Evolutionary conservation across 2,888 invertebrate species (phyloP).

Genomic region (Uloborus plumipes): DNA sequence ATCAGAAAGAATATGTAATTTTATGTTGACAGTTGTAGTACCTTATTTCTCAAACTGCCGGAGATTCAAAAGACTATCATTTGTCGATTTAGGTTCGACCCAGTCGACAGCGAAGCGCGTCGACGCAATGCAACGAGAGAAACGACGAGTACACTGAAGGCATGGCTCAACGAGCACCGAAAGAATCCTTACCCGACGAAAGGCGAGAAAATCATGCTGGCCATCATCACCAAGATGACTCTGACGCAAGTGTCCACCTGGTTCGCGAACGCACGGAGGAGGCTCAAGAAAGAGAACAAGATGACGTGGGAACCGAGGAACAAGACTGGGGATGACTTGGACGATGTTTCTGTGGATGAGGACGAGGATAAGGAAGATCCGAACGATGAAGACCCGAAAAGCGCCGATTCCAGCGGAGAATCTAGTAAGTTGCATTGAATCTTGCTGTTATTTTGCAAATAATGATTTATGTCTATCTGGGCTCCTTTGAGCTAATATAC

Average conservation of each 20-base stretch:
- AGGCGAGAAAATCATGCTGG: conserved; percentile 99
- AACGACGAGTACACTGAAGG: conserved; percentile 97
- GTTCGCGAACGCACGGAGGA: conserved; percentile 76
- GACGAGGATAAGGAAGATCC: conserved; percentile 45
- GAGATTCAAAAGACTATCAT: background rate
- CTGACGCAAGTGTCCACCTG: conserved; percentile 83
- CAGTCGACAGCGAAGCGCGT: conserved; percentile 72
- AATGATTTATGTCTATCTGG: no score
- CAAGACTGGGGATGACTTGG: conserved; percentile 61
- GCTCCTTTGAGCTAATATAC: no score
- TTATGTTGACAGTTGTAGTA: no score
- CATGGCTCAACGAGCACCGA: conserved; percentile 98
- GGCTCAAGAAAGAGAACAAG: conserved; percentile 87
- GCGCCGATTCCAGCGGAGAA: conserved; percentile 24
- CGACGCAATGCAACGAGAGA: conserved; percentile 98
- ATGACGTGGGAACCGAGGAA: conserved; percentile 97
- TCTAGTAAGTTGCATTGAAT: conserved; percentile 21
- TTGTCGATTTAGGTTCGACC: conserved; percentile 44
- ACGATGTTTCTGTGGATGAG: conserved; percentile 50
- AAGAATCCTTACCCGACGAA: conserved; percentile 99
- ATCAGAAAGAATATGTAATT: no score
- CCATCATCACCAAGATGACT: conserved; percentile 99
- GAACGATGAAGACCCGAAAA: conserved; percentile 45
- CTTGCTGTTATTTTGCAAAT: no score
- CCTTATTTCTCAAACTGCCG: no score